A percentile compares a stretch with the other conserved stretches of the same genome.
phyloP scores from a whole-genome alignment of 2,888 invertebrate genomes.

The Apamea monoglypha region DNA sequence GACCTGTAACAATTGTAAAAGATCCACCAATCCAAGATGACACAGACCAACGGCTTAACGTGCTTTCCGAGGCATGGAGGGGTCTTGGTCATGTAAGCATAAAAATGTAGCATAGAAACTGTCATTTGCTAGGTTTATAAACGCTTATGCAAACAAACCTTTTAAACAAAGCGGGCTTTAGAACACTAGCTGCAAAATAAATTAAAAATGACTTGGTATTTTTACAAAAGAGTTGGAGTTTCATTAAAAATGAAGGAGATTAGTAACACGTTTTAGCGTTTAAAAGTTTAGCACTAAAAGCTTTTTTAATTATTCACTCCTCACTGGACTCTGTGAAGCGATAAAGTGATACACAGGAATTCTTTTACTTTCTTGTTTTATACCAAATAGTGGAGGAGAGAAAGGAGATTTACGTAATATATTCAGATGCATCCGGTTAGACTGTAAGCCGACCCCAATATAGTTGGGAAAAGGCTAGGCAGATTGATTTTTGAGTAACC shows the following conservation, averaged over 20 bases:
- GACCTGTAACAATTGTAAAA: neutral
- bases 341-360: conserved; percentile 4
- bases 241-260: conserved; percentile 56
- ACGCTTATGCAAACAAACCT: conserved; percentile 28
- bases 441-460: neutral
- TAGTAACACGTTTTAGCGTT: conserved; percentile 56
- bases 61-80: neutral
- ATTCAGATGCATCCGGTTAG: neutral
- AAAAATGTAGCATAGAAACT: conserved; percentile 9
- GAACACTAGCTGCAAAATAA: conserved; percentile 36
- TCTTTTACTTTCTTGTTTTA: conserved; percentile 3
- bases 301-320: conserved; percentile 45
- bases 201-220: conserved; percentile 40
- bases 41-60: too few relatives aligned
- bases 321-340: conserved; percentile 7
- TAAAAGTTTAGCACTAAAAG: conserved; percentile 53
- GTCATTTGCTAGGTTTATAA: conserved; percentile 12
- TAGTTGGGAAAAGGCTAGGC: neutral
- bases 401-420: neutral
- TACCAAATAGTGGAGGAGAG: neutral
- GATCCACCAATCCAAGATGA: neutral
- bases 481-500: neutral
- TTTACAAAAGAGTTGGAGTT: conserved; percentile 46
- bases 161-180: conserved; percentile 32
- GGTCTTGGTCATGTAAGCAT: neutral